Evolutionary conservation across 1,140 invertebrate genomes (phyloP), one percentile per base, ranked within the genome.

Genomic region (Aplysia californica): DNA sequence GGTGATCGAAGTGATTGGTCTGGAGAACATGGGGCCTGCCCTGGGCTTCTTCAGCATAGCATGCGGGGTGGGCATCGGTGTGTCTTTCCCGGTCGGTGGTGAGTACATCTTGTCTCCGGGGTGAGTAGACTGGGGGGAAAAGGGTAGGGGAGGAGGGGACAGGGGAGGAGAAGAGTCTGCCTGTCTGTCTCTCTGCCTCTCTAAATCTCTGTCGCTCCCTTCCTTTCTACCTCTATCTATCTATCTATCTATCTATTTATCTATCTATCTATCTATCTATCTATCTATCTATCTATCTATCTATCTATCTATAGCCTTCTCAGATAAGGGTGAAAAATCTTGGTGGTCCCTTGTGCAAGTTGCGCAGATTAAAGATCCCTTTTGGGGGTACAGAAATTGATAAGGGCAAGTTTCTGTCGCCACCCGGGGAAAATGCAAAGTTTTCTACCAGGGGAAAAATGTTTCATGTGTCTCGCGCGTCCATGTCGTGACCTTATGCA

Each of bases 1-100:
- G 6, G 61, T 75, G 23, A 75, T 75, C 33, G 72, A 75, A 50
- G 29, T 66, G 1, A 59, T 66, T 21, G 72, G 72, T 18, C 3
- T 75, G 6, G 26, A 44, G 23, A 44, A 36, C 23, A 31, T 75
- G 36, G 72, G 72, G 3, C 72, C 36, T 33, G 38, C 41, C 18
- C 29, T 75, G 3, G 61, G 72, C 1, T 50, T 75, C 29, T 75
- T 65, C 61, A n/a, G 2, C 26, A 23, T 65, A 6, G n/a, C 50
- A 21, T 3, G 29, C 2, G 72, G 72, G 15, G 18, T 75, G n/a
- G 41, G 38, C 26, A 1, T 31, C 3, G 61, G 36, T 3, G 20
- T 29, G 3, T 64, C 59, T 2, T 65, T 58, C 31, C 72, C 72
- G 1, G 0, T 75, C 1, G 39, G 33, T 21, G 72, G 72, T 75